Evolutionary conservation across 64 coral and sea anemone species (phyloP), one percentile per base, ranked within the genome.

Genomic region (Platygyra sinensis): DNA sequence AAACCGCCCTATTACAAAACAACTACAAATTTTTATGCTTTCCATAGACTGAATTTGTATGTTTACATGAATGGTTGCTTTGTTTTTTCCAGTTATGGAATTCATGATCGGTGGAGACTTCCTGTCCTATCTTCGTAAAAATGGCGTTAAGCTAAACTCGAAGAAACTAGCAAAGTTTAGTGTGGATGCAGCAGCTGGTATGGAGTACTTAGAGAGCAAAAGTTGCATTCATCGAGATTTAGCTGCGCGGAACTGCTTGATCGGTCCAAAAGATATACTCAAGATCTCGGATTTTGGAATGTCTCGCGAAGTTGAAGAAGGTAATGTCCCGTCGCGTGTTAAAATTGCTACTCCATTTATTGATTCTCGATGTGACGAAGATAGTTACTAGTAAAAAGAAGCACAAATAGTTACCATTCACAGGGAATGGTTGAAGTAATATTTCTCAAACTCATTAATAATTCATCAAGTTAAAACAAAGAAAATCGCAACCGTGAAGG

Each of bases 281-380:
- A 98, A 98, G 62, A 98, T 98, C 74, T 98, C 96, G 3, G 96
- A 98, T 75, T 98, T 98, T 90, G 96, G 96, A 60, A 98, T 98
- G 96, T 98, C 96, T 8, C 87, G 96, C 57, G 93, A 94, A 76
- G 89, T 94, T 2, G 94, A 96, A 30, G 94, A 96, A 93, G 93
- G 96, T 98, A 62, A 80, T 19, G 50, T 31, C 28, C 19, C 2
- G 11, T 1, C 25, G 32, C 57, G 20, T 27, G 22, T 28, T 46
- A 7, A 46, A 11, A 27, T n/a, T 25, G 22, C 29, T 8, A 69
- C 9, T 69, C 42, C 5, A 46, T 46, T 0, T 5, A 36, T 46
- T 13, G 54, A 57, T 14, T 57, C 54, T 14, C 54, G 10, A 57
- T 15, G 54, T 2, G 9, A 16, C 11, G 15, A 55, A 55, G 9